Evolutionary conservation across 2,113 vertebrate species (phyloP).

Genomic region (Noctilio leporinus): DNA sequence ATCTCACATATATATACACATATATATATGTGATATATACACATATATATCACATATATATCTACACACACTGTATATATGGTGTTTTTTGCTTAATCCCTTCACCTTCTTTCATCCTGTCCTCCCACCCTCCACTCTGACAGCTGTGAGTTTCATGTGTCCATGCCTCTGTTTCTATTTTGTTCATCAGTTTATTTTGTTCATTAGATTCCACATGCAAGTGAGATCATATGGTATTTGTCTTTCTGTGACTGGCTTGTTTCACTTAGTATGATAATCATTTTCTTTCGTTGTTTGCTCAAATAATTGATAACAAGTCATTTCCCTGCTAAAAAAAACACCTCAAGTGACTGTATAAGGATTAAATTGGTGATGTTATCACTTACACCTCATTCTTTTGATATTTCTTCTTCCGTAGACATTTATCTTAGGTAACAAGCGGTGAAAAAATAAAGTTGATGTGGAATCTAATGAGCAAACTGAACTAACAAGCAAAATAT

Average conservation of each 20-base stretch:
- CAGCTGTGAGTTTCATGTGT: background rate
- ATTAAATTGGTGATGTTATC: background rate
- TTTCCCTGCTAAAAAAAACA: background rate
- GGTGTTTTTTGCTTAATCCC: background rate
- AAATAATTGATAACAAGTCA: background rate
- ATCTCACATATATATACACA: background rate
- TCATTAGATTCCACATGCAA: background rate
- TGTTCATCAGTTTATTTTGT: background rate
- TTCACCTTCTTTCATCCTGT: background rate
- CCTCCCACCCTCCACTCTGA: background rate
- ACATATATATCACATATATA: background rate
- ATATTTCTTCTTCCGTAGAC: background rate
- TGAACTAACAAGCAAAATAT: too few species aligned
- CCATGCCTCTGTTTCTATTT: background rate
- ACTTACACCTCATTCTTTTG: background rate
- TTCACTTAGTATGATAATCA: background rate
- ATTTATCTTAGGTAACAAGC: conserved; percentile 13
- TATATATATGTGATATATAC: too few species aligned
- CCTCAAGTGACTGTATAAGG: background rate
- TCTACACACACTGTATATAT: too few species aligned
- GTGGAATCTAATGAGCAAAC: too few species aligned
- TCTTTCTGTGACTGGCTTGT: background rate
- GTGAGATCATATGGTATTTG: background rate
- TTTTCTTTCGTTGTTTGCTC: background rate
- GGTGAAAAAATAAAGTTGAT: background rate